phyloP scores from a whole-genome alignment of 2,888 invertebrate species.

The Muschampia plurimacula region DNA sequence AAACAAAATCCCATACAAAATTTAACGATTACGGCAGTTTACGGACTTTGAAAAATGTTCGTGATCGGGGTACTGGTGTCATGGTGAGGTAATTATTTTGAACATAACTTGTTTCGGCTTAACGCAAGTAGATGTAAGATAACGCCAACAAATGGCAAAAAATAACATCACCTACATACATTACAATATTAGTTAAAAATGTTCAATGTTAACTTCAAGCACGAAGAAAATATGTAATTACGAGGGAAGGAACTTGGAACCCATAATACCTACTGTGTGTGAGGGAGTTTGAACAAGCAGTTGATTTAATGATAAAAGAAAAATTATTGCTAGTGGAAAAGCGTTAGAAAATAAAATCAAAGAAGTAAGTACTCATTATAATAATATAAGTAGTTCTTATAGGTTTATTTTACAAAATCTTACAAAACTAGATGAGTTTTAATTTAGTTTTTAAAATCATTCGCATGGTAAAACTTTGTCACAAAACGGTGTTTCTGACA shows the following conservation, averaged over 20 bases:
- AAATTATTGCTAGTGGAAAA: neutral
- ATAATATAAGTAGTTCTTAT: neutral
- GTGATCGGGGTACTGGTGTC: constrained; percentile 25
- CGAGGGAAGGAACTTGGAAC: too few species aligned
- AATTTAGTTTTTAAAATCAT: neutral
- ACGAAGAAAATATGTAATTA: too few species aligned
- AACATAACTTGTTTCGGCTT: constrained; percentile 21
- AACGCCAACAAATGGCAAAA: constrained; percentile 13
- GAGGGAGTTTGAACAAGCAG: neutral
- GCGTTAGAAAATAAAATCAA: neutral
- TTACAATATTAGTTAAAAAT: too few species aligned
- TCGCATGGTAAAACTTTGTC: neutral
- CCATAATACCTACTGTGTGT: too few species aligned
- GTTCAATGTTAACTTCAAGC: too few species aligned
- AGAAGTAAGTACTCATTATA: neutral
- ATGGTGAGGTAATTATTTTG: constrained; percentile 33
- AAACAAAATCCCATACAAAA: too few species aligned
- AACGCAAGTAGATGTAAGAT: constrained; percentile 20
- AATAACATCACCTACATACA: neutral
- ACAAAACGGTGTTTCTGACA: neutral
- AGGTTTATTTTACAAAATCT: neutral
- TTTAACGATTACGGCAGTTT: too few species aligned
- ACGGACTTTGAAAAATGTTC: too few species aligned
- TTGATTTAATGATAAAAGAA: neutral
- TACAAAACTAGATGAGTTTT: neutral